Evolutionary conservation across 2,888 invertebrate species (phyloP), one percentile per base, ranked within the genome.

Genomic region (Hyposoter dolosus): DNA sequence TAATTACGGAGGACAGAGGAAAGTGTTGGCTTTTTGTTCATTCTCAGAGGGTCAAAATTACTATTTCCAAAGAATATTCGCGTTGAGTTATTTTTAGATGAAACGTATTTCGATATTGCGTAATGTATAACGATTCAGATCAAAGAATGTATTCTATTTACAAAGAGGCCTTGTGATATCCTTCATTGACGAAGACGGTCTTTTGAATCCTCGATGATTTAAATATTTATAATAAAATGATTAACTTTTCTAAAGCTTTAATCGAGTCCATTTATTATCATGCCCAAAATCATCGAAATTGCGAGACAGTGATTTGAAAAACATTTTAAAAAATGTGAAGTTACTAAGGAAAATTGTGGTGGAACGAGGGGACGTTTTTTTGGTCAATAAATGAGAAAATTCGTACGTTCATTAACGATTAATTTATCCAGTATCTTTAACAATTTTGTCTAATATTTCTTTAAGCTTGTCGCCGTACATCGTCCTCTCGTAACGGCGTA

Each of bases 401-500:
- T 45, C 50, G 53, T 17, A 32, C 17, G 17, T 10, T 23, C 43
- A 19, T 60, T 12, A 23, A 60, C 45, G 32, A 78, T 47, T 32
- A 71, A 65, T 87, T 87, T 81, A 84, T 84, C 84, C 77, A 56
- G 85, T 82, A 50, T 78, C 83, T 77, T 84, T 80, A 60, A 92
- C 43, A 88, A 93, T 92, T 68, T 50, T 77, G 79, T 90, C 89
- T 72, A 94, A 88, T 63, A 90, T 50, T 53, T 88, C 15, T 84
- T 91, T 90, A 3, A 94, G 89, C 72, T 89, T 81, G 43, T 90
- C 88, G 3, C 91, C 93, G 80, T 87, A 88, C 28, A 56, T 81
- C 87, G 93, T 93, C 88, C 93, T 90, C 47, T 89, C 90, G 23
- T 88, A 71, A 3, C 80, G 79, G 28, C 35, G 40, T 69, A 45